Evolutionary conservation across 2,113 vertebrate genomes (phyloP), one percentile per base, ranked within the genome.

Genomic region (Myiozetetes cayanensis): DNA sequence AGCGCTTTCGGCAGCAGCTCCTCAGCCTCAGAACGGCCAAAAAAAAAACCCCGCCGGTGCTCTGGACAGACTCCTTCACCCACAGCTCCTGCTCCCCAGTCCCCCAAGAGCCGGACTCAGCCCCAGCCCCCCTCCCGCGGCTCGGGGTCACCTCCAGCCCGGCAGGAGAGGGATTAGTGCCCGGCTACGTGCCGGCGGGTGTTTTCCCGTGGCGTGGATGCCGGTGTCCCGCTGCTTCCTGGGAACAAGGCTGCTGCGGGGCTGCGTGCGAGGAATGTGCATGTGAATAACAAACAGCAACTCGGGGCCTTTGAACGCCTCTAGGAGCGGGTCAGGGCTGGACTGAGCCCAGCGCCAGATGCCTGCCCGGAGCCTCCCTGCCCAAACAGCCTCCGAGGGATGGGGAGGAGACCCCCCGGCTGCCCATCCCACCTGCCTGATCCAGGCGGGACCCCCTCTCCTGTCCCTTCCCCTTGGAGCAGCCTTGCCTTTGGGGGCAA

Each of bases 61-160:
- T 41, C 28, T 33, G 2, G 2, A 24, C 58, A 14, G 43, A 11
- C 31, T 4, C 43, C 23, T 52, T 8, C 49, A 22, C 75, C 44
- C 0, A 2, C 47, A 23, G 71, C 41, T 71, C n/a, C 47, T 2
- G 35, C 55, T 35, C 37, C 62, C 24, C 47, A 13, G 0, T 4
- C 28, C 43, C 52, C 6, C 17, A 1, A 0, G 3, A 37, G 18
- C 56, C 0, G 0, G 21, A 12, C 53, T n/a, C 65, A 25, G 59
- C 47, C 1, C 0, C 56, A 24, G 35, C 71, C 75, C 55, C 5
- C 6, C 0, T 24, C 14, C 76, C 2, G 1, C 0, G 11, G 25
- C 35, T 63, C 3, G 0, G 66, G 66, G 41, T 35, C 28, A 0
- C 75, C 11, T 27, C 81, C 74, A 65, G 91, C 84, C 68, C 80